A percentile compares a stretch with the other conserved stretches of the same genome.
These are phyloP conservation scores for Paragorgia papillata DNA, from an alignment of 92 coral and sea anemone species.

Conservation along the genomic window DNA sequence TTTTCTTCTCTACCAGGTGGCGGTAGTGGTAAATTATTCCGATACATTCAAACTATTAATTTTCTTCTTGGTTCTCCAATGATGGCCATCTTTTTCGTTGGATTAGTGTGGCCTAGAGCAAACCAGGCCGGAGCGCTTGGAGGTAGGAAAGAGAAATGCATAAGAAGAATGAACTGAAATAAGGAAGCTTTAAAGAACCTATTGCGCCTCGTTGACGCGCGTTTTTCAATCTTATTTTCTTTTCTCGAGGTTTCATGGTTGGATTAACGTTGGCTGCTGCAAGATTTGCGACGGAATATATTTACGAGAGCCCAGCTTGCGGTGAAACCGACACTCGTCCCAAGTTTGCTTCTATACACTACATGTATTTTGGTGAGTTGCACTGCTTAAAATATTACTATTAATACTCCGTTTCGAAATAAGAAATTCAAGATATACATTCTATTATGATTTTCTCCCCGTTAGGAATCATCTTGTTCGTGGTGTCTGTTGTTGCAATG, in stretches of 20 bases:
- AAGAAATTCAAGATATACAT: too few relatives aligned
- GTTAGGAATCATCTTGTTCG: conserved; percentile 34
- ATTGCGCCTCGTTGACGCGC: too few relatives aligned
- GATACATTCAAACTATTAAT: conserved; percentile 31
- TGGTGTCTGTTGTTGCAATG: conserved; percentile 15
- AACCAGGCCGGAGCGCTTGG: conserved; percentile 23
- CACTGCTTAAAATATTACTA: too few relatives aligned
- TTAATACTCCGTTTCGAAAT: too few relatives aligned
- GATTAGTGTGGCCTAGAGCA: conserved; percentile 35
- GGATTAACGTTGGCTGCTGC: conserved; percentile 33
- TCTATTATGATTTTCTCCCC: too few relatives aligned
- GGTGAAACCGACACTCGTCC: conserved; percentile 32
- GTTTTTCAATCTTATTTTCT: too few relatives aligned
- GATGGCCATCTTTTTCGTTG: conserved; percentile 33
- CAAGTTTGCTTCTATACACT: conserved; percentile 25
- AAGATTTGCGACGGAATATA: conserved; percentile 33
- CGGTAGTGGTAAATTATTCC: conserved; percentile 36
- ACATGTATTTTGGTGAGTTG: conserved; percentile 41
- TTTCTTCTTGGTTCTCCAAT: conserved; percentile 34
- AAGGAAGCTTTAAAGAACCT: too few relatives aligned
- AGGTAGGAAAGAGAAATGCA: conserved; percentile 10
- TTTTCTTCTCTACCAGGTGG: conserved; percentile 7
- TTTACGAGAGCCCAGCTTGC: conserved; percentile 14
- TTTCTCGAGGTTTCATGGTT: conserved; percentile 2
- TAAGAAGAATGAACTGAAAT: too few relatives aligned